Evolutionary conservation across 2,797 vertebrate species (phyloP), one percentile per base, ranked within the genome.

Genomic region (Cossypha polioptera): DNA sequence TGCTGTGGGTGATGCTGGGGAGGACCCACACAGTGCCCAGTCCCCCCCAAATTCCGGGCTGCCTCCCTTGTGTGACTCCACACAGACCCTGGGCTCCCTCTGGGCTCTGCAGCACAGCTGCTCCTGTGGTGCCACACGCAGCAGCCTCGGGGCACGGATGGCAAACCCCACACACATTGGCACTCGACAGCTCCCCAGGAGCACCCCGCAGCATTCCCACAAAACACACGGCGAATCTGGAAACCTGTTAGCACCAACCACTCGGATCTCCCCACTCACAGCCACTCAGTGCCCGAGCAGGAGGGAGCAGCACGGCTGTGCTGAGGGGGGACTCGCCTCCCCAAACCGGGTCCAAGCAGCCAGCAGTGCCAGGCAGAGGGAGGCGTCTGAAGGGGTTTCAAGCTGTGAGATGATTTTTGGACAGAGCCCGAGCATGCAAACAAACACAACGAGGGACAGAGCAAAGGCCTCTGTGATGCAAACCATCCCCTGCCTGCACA

Each of bases 311-410:
- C 43, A 3, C 10, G 7, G 72, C 86, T 18, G 82, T 22, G 81
- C 22, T 0, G 0, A 33, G 61, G 5, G 17, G 45, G 18, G 8
- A 20, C 38, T 43, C 5, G 0, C 21, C 13, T 5, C 50, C 73
- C 2, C 0, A 14, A 1, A 7, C 4, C 0, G 4, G 19, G 10
- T 4, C 21, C 53, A 5, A 51, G 86, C 71, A 57, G 75, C 67
- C 13, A 10, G 58, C 0, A 0, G 36, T 43, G 82, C 11, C 62
- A 35, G 13, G 57, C 71, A 58, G 40, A 47, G 69, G 86, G 65
- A 66, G 5, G 36, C 0, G 28, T 2, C 71, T 28, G 47, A 75
- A 81, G 71, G 58, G 82, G 18, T 62, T 82, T 66, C 86, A 90
- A 69, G 82, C 72, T 85, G 75, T 1, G 85, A 82, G 79, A 65